These are phyloP conservation scores for Serranus cabrilla DNA, from an alignment of 2,797 vertebrate species.

Conservation along the genomic window DNA sequence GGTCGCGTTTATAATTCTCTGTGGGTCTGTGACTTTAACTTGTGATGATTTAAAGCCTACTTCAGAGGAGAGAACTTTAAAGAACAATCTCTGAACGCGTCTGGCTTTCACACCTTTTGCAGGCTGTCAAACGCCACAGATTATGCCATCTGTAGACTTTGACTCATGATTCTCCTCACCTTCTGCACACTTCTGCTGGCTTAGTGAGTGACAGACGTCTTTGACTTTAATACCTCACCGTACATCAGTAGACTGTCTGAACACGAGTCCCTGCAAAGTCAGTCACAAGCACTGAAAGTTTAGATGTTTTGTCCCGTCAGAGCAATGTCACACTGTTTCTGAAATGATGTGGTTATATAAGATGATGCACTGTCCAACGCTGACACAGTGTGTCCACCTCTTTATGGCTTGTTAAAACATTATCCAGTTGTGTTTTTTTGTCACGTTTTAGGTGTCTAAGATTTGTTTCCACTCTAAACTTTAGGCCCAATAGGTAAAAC, in stretches of 20 bases:
- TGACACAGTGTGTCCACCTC: too few species aligned
- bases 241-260: neutral
- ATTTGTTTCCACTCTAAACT: neutral
- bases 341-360: neutral
- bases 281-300: neutral
- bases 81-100: neutral
- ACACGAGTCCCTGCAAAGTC: neutral
- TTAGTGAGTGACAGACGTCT: neutral
- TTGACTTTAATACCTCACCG: neutral
- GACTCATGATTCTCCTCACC: slow-evolving; percentile 8
- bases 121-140: slow-evolving; percentile 2
- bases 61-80: neutral
- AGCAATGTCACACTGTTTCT: too few species aligned
- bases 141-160: neutral
- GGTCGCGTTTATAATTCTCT: too few species aligned
- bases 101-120: slow-evolving; percentile 2
- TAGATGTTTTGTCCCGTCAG: neutral
- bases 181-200: slow-evolving; percentile 3
- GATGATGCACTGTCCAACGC: neutral
- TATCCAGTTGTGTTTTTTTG: neutral
- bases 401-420: neutral
- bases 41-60: too few species aligned
- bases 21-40: too few species aligned
- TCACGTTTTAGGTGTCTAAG: neutral
- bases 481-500: too few species aligned